Base-by-base conservation (phyloP, 1,140 invertebrate species). In the Rhyzopertha dominica region DNA sequence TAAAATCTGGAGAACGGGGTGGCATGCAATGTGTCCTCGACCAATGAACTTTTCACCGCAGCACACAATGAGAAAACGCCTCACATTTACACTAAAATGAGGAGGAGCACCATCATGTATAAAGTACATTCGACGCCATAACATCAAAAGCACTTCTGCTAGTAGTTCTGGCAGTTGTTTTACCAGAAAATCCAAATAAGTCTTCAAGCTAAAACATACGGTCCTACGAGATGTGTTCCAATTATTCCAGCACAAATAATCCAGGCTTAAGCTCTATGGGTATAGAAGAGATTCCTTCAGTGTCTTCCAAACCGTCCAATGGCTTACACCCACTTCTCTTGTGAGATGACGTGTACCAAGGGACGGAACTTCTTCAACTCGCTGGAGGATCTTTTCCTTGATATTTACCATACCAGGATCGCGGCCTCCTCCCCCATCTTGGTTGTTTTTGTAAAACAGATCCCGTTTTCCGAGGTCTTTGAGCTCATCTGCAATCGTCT, bases 61-160 rank as follows among this genome's bases (percentile, higher is more conserved):
- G n/a, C n/a, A n/a, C n/a, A n/a, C n/a, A n/a, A n/a, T n/a, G n/a
- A n/a, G n/a, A 32, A 32, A n/a, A 32, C 5, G 30, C 18, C 30
- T 5, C 30, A 32, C 30, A 32, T 5, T 32, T 32, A 32, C 13
- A 17, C 5, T 32, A 32, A 32, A 32, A n/a, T 32, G 30, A 5
- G 30, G n/a, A 32, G 30, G 30, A n/a, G 30, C 30, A n/a, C 30
- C n/a, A 32, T 32, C 30, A 32, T 32, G 30, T 17, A 32, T 32
- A 32, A 32, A 32, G 18, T 32, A 32, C 30, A 5, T 32, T 32
- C 30, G 13, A 8, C n/a, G 30, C 30, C 30, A n/a, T 12, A n/a
- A 12, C n/a, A 17, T 17, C n/a, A 32, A 32, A n/a, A 17, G n/a
- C 18, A 32, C n/a, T 32, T 32, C n/a, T 32, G 13, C n/a, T 32